Base-by-base conservation (phyloP, 92 coral and sea anemone genomes). In the Porites lobata region DNA sequence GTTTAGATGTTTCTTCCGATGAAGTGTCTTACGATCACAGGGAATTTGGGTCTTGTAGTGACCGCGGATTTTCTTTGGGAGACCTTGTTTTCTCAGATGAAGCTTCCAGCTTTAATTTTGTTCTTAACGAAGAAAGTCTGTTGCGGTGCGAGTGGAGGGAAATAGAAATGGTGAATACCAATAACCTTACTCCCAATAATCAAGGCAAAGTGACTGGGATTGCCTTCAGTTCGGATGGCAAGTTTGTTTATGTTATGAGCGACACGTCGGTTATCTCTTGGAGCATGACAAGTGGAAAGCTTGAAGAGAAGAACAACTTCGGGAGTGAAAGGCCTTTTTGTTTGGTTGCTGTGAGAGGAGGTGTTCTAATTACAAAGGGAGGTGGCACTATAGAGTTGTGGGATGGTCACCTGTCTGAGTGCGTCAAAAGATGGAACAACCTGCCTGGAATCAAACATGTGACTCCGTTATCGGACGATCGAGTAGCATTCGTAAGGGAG, bases 381-480 rank as follows among this genome's bases (percentile, higher is more conserved):
- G 4, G 15, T 1, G 50, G 19, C 59, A 4, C 65, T 6, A 72
- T 74, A 22, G 85, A 86, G 72, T 68, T 86, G 52, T 86, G 85
- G 90, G 70, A 69, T 24, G 58, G 26, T 68, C 13, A 56, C 61
- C 14, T 56, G 61, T 56, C 61, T 56, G 21, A 78, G 70, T 54
- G 90, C 32, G 50, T 79, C 70, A 50, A 50, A 56, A 19, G 13
- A 0, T 78, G 76, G 67, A 6, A 67, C 32, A 32, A 78, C 43
- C 38, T 78, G 13, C 19, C 57, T 7, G 57, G 9, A 17, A 56
- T 56, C 18, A 69, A 11, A 20, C 7, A 69, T 7, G 14, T 65
- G 51, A 80, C 29, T n/a, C 62, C 79, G 0, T 19, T 79, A n/a
- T 78, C 85, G 20, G 90, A 78, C 14, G 79, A 78, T 6, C 56